A percentile compares a stretch with the other conserved stretches of the same genome.
phyloP scores from a whole-genome alignment of 2,113 vertebrate species.

The Genyomyrus donnyi region DNA sequence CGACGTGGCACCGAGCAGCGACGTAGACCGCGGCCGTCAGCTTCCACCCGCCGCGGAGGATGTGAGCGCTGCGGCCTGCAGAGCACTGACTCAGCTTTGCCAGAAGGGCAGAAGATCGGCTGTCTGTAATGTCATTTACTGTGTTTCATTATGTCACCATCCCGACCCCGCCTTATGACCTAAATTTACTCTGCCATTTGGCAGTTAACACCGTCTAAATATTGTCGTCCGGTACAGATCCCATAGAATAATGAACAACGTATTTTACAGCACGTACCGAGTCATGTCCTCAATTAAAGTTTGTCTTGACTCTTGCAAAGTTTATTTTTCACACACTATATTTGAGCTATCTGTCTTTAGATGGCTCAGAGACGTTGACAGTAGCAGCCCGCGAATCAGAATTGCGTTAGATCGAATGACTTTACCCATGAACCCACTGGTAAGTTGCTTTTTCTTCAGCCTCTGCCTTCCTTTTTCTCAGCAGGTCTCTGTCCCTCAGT shows the following conservation, averaged over 20 bases:
- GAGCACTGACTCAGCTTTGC: not conserved
- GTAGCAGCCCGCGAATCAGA: not conserved
- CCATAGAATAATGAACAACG: not conserved
- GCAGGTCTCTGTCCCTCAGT: constrained; percentile 76
- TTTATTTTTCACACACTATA: not conserved
- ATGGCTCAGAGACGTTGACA: not conserved
- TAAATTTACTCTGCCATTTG: not conserved
- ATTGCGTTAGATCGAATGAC: not conserved
- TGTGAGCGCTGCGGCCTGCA: not conserved
- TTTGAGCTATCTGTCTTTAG: not conserved
- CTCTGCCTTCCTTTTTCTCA: constrained; percentile 80
- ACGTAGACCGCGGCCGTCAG: not conserved
- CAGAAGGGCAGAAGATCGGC: not conserved
- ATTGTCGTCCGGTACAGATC: not conserved
- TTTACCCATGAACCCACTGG: constrained; percentile 78
- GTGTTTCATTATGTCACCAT: not conserved
- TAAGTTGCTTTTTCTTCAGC: constrained; percentile 68
- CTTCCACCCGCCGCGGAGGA: not conserved
- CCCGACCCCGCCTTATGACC: not conserved
- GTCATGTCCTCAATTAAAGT: not conserved
- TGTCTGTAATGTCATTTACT: not conserved
- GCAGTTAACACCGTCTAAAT: not conserved
- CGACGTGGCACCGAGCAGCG: too few species aligned
- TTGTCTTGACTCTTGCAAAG: not conserved
- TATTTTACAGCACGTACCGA: not conserved